phyloP scores from a whole-genome alignment of 2,888 invertebrate genomes.

The Noctuana brunneofusca region DNA sequence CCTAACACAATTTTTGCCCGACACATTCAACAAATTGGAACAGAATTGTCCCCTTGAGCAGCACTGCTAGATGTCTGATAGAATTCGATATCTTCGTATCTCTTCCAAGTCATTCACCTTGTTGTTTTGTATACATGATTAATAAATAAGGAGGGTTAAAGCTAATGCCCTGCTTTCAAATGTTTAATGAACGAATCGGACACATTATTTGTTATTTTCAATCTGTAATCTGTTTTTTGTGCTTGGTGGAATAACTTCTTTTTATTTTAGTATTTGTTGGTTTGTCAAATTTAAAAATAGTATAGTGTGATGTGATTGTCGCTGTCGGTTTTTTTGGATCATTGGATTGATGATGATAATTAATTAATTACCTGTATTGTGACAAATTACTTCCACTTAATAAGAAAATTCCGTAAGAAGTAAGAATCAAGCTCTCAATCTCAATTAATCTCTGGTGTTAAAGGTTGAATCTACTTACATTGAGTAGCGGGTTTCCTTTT shows the following conservation, averaged over 20 bases:
- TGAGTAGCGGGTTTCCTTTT: background rate
- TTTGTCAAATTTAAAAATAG: too few species aligned
- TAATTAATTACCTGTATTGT: too few species aligned
- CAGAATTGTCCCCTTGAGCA: slow-evolving; percentile 64
- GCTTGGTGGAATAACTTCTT: too few species aligned
- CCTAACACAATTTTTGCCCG: slow-evolving; percentile 67
- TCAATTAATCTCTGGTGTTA: slow-evolving; percentile 7
- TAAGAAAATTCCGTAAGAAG: background rate
- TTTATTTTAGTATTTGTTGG: too few species aligned
- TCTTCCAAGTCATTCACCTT: slow-evolving; percentile 25
- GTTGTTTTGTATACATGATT: slow-evolving; percentile 4
- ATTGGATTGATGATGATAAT: too few species aligned
- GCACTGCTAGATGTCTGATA: slow-evolving; percentile 45
- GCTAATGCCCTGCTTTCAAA: slow-evolving; percentile 1
- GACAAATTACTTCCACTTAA: background rate
- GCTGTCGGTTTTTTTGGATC: too few species aligned
- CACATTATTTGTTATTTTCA: background rate
- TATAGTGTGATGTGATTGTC: too few species aligned
- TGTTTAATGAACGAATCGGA: background rate
- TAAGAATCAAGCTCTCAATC: background rate
- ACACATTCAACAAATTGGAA: slow-evolving; percentile 71
- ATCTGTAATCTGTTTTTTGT: too few species aligned
- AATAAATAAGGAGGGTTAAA: slow-evolving; percentile 12
- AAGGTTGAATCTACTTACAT: slow-evolving; percentile 6
- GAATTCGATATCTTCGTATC: slow-evolving; percentile 39